phyloP scores from a whole-genome alignment of 2,888 invertebrate genomes.

The Auanema sp. region DNA sequence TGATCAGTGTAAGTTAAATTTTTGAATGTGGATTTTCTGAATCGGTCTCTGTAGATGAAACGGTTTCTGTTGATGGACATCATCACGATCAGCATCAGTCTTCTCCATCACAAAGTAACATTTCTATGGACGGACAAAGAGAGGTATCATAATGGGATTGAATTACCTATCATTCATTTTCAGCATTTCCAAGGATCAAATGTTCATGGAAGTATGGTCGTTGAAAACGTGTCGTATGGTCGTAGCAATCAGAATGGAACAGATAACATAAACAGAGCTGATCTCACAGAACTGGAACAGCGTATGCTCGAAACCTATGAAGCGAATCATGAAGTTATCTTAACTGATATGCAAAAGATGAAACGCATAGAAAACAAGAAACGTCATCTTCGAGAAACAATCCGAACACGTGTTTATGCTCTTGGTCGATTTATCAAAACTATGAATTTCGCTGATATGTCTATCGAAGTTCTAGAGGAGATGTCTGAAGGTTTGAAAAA shows the following conservation, averaged over 20 bases:
- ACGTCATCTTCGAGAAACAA: conserved; percentile 15
- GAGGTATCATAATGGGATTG: too few relatives aligned
- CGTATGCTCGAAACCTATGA: conserved; percentile 18
- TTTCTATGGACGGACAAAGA: too few relatives aligned
- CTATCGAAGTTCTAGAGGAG: conserved; percentile 4
- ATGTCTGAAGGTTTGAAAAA: conserved; percentile 6
- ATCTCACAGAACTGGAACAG: conserved; percentile 11
- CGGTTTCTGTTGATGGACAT: too few relatives aligned
- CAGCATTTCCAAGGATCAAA: too few relatives aligned
- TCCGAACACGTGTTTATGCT: conserved; percentile 15
- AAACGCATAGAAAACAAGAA: conserved; percentile 14
- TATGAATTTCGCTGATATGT: conserved; percentile 11
- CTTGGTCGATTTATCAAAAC: conserved; percentile 18
- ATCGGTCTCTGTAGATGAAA: background rate
- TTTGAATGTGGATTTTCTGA: background rate
- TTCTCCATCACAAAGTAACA: too few relatives aligned
- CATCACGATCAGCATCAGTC: too few relatives aligned
- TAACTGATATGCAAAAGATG: conserved; percentile 14
- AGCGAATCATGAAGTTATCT: conserved; percentile 10
- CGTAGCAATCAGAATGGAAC: too few relatives aligned
- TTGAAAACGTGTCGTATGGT: too few relatives aligned
- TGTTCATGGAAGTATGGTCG: too few relatives aligned
- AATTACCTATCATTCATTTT: too few relatives aligned
- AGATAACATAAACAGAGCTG: too few relatives aligned
- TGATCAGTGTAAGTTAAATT: background rate